Conservation (phyloP, 2,797 vertebrate genomes). For the Micropoecilia bifurca region DNA sequence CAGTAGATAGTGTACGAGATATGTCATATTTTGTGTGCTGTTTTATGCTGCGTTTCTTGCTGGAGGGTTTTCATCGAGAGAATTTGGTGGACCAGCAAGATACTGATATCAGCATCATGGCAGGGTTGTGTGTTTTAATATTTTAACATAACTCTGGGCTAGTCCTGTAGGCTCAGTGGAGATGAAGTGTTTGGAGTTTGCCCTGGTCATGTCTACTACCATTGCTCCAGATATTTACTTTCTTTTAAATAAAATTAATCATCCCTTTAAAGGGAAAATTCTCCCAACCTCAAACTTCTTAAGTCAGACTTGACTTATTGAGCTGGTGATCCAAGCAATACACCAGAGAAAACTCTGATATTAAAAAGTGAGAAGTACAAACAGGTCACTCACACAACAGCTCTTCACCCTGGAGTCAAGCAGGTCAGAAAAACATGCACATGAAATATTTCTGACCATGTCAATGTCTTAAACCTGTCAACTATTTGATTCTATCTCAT, state of each 20-base stretch:
- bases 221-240: not conserved
- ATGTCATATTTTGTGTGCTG: not conserved
- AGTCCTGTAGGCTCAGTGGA: not conserved
- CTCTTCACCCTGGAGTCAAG: not conserved
- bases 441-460: not conserved
- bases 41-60: conserved; percentile 7
- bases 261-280: not conserved
- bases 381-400: not conserved
- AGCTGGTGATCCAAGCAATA: not conserved
- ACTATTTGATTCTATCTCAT: not conserved
- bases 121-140: not conserved
- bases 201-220: not conserved
- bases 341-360: not conserved
- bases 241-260: not conserved
- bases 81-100: not conserved
- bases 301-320: not conserved
- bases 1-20: not conserved
- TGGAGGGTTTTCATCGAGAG: not conserved
- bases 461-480: not conserved
- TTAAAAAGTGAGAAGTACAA: conserved; percentile 4
- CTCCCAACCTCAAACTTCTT: not conserved
- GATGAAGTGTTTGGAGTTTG: not conserved
- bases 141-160: conserved; percentile 5
- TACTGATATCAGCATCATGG: not conserved
- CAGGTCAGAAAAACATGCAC: not conserved